Percentiles rank a stretch among this genome's conserved stretches.
Evolutionary conservation across 2,888 invertebrate species (phyloP).

Genomic region (Sarcophaga carnaria): DNA sequence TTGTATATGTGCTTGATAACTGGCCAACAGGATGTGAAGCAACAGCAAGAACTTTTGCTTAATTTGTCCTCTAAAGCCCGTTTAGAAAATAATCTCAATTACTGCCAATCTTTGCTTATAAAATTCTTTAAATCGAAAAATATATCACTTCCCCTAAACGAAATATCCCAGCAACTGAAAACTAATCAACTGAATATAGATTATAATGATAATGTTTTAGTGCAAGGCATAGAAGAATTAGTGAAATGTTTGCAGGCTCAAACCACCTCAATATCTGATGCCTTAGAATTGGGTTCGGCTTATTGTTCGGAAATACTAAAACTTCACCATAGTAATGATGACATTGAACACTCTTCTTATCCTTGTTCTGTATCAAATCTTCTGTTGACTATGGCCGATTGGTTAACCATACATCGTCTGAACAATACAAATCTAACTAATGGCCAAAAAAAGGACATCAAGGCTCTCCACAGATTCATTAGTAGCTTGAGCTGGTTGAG

Average conservation of each 20-base stretch:
- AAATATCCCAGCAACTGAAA: conserved; percentile 76
- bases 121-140: conserved; percentile 84
- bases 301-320: conserved; percentile 76
- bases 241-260: conserved; percentile 88
- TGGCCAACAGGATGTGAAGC: conserved; percentile 68
- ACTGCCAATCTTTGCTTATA: conserved; percentile 88
- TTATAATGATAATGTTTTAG: conserved; percentile 71
- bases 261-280: conserved; percentile 81
- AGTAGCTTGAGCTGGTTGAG: too few relatives aligned
- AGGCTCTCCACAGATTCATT: too few relatives aligned
- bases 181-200: conserved; percentile 69
- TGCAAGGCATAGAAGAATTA: conserved; percentile 87
- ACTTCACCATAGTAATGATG: conserved; percentile 61
- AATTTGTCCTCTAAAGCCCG: conserved; percentile 89
- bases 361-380: conserved; percentile 83
- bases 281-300: conserved; percentile 88
- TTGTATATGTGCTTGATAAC: conserved; percentile 77
- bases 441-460: conserved; percentile 36
- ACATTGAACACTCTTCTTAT: conserved; percentile 46
- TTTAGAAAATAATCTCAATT: conserved; percentile 90
- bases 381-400: conserved; percentile 88
- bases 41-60: conserved; percentile 82
- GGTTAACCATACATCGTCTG: conserved; percentile 85
- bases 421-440: conserved; percentile 81
- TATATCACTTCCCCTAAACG: conserved; percentile 68